Base-by-base conservation (phyloP, 1,140 invertebrate genomes). In the Bombus waltoni region DNA sequence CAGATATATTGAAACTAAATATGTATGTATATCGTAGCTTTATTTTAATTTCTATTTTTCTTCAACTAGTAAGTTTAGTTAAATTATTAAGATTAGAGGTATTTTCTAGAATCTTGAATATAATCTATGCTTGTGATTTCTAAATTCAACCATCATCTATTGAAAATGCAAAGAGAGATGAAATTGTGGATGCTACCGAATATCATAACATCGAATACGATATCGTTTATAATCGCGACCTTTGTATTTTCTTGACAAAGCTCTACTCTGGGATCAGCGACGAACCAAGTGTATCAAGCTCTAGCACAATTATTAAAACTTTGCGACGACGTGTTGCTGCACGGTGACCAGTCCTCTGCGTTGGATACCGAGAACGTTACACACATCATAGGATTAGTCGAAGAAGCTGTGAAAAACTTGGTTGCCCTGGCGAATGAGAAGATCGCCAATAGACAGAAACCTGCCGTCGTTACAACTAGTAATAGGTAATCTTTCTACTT, bases 271-370 rank as follows among this genome's bases (percentile, higher is more conserved):
- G 95, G 96, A 83, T 98, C 97, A 42, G 97, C 98, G 28, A 98
- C 98, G 38, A 98, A 97, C 93, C 97, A 98, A 94, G 97, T 99
- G 42, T 98, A 98, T 92, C 97, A 98, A 90, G 97, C 97, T 81
- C 95, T 99, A 68, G 98, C 98, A 22, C 97, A 97, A 93, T 96
- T 99, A 80, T 97, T 99, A 86, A 97, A 98, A 92, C 96, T 99
- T 81, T 98, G 98, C 94, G 98, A 99, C 94, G 97, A 98, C 93
- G 97, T 98, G 66, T 95, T 99, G 88, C 95, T 98, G 8, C 96
- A 97, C 88, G 97, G 97, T 47, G 96, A 97, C 66, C 96, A 97
- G 88, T 96, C 96, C 72, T 94, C 96, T 80, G 96, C 96, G 66
- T 92, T 97, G 89, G 96, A 97, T 91, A 96, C 96, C 47, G 97